Conservation (phyloP, 1,140 invertebrate species). For the Habropoda laboriosa region DNA sequence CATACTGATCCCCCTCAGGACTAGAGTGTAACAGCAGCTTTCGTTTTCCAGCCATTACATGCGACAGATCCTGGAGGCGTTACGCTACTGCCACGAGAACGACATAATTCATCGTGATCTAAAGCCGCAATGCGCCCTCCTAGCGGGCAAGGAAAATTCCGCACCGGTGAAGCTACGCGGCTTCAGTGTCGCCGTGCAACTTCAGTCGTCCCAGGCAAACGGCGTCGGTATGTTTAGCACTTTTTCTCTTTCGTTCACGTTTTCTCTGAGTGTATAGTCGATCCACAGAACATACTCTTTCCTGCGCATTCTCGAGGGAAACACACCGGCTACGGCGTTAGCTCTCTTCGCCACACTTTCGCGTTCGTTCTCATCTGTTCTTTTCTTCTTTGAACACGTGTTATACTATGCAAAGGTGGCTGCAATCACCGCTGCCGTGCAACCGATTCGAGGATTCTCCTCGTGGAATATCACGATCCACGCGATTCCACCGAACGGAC, state of each 20-base stretch:
- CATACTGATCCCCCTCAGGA: not conserved
- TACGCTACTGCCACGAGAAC: constrained; percentile 98
- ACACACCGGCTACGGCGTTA: constrained; percentile 65
- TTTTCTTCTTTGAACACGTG: not conserved
- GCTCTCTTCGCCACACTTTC: constrained; percentile 45
- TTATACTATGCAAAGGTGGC: not conserved
- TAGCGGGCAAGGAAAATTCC: constrained; percentile 97
- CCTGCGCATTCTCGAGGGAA: constrained; percentile 63
- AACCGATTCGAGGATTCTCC: not conserved
- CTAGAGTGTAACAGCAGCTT: constrained; percentile 19
- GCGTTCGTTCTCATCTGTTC: not conserved
- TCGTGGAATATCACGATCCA: not conserved
- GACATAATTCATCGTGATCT: constrained; percentile 98
- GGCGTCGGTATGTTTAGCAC: constrained; percentile 85
- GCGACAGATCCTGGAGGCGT: constrained; percentile 96
- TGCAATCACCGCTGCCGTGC: not conserved
- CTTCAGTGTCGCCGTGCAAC: constrained; percentile 97
- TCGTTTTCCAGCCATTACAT: constrained; percentile 94
- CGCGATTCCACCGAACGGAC: no score
- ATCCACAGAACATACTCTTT: constrained; percentile 43
- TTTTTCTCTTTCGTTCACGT: constrained; percentile 43
- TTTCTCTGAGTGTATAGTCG: constrained; percentile 47
- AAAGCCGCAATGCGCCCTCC: constrained; percentile 96
- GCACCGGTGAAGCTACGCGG: constrained; percentile 98
- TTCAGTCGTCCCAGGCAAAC: constrained; percentile 89